Evolutionary conservation across 1,140 invertebrate genomes (phyloP), one percentile per base, ranked within the genome.

Genomic region (Leptestheria dahalacensis): DNA sequence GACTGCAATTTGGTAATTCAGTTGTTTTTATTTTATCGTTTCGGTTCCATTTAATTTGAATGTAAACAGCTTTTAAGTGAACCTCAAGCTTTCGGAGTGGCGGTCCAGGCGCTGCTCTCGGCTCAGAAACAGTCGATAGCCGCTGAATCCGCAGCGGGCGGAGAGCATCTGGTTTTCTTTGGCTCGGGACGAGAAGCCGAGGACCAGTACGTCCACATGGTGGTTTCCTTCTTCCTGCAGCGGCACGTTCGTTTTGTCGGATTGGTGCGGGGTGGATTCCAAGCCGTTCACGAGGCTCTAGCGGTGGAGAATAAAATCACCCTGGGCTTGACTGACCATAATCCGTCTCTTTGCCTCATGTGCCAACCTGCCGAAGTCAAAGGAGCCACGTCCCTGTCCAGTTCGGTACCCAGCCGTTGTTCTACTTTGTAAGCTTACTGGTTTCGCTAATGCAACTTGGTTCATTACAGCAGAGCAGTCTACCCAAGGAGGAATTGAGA

Each of bases 131-230:
- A 95, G 70, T 87, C 92, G 1, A 76, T 96, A 41, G 84, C 85
- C 51, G 85, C 88, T 57, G 86, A 88, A 29, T 91, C 90, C 0
- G 78, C 85, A 63, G 91, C 91, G 24, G 91, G 88, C 59, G 93
- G 93, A 24, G 90, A 98, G 74, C 95, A 99, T 73, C 76, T 98
- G 51, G 97, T 94, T 71, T 97, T 99, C 71, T 80, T 98, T 65
- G 96, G 96, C 53, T 95, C 91, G 66, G 95, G 95, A 3, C 79
- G 89, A 29, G 84, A 90, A 66, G 91, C 96, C 69, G 93, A 97
- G 74, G 95, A 98, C 72, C 88, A 88, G 68, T 95, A 94, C 71
- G 91, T 95, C 3, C 87, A 97, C 68, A 99, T 99, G 96, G 93
- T 97, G 25, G 88, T 98, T 10, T 91, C 94, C 9, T 91, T 91